Percentiles rank a stretch among this genome's conserved stretches.
phyloP scores from a whole-genome alignment of 2,888 invertebrate species.

The Drosophila flavopinicola region DNA sequence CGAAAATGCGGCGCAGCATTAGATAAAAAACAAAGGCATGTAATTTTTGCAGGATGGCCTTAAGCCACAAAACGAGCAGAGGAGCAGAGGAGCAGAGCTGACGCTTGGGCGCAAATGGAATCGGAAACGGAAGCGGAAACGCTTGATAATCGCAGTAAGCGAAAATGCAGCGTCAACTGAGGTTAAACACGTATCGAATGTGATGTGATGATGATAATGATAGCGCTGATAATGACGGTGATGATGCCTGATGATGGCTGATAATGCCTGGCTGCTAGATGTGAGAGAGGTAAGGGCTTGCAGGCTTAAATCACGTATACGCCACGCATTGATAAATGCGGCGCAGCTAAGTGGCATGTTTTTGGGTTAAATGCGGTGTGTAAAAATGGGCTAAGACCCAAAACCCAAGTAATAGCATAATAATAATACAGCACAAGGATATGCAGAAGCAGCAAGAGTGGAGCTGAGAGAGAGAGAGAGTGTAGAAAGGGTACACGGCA shows the following conservation, averaged over 20 bases:
- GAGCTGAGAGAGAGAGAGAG: not conserved
- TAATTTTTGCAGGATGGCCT: slow-evolving; percentile 65
- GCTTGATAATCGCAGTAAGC: slow-evolving; percentile 70
- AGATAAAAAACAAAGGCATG: slow-evolving; percentile 75
- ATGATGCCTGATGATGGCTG: slow-evolving; percentile 46
- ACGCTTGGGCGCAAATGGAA: slow-evolving; percentile 38
- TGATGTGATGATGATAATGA: slow-evolving; percentile 34
- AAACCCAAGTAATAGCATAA: slow-evolving; percentile 50
- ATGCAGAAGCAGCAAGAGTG: too few relatives aligned
- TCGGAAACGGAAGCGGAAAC: slow-evolving; percentile 65
- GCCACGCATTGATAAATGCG: slow-evolving; percentile 65
- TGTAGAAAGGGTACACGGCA: not conserved
- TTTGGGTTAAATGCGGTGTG: slow-evolving; percentile 71
- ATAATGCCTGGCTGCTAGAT: slow-evolving; percentile 47
- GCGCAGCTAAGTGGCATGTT: slow-evolving; percentile 65
- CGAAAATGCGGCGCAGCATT: slow-evolving; percentile 58
- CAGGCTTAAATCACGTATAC: slow-evolving; percentile 67
- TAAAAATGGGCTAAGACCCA: slow-evolving; percentile 53
- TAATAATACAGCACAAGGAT: slow-evolving; percentile 34
- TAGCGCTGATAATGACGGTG: slow-evolving; percentile 22
- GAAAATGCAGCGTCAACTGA: slow-evolving; percentile 72
- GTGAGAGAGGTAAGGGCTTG: slow-evolving; percentile 14
- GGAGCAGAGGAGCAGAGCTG: slow-evolving; percentile 23
- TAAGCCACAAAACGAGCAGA: slow-evolving; percentile 65
- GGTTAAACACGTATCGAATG: slow-evolving; percentile 57